Conservation (phyloP, 2,888 invertebrate species). For the Adela reaumurella region DNA sequence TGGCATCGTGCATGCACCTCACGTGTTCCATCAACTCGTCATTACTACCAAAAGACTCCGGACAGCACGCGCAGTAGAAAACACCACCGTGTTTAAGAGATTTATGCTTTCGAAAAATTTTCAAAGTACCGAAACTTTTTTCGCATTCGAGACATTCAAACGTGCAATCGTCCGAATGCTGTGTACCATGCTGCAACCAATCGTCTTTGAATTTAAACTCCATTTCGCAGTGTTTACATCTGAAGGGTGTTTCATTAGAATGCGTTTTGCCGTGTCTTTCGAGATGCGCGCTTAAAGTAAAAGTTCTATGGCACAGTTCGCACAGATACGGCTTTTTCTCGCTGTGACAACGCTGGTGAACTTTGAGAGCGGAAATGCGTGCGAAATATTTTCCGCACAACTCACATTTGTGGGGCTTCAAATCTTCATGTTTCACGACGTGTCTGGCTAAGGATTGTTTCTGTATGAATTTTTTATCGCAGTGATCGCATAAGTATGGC, state of each 20-base stretch:
- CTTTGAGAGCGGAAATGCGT: not conserved
- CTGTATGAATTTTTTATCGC: not conserved
- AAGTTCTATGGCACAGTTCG: not conserved
- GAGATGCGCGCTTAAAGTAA: not conserved
- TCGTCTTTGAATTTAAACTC: not conserved
- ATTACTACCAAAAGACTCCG: not conserved
- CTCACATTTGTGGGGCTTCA: not conserved
- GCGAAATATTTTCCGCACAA: not conserved
- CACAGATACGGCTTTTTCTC: not conserved
- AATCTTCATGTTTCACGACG: not conserved
- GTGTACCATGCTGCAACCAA: not conserved
- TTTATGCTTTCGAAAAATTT: not conserved
- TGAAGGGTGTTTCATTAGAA: not conserved
- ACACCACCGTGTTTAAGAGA: not conserved
- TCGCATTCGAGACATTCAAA: not conserved
- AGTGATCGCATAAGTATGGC: not conserved
- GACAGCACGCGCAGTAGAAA: not conserved
- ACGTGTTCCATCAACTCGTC: not conserved
- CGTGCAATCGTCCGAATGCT: not conserved
- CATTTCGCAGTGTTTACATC: not conserved
- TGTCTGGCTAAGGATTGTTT: not conserved
- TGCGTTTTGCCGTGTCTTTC: not conserved
- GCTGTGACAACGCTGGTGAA: not conserved
- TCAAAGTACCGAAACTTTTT: not conserved
- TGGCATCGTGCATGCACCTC: not conserved